Evolutionary conservation across 1,140 invertebrate species (phyloP).

Genomic region (Hetaerina americana): DNA sequence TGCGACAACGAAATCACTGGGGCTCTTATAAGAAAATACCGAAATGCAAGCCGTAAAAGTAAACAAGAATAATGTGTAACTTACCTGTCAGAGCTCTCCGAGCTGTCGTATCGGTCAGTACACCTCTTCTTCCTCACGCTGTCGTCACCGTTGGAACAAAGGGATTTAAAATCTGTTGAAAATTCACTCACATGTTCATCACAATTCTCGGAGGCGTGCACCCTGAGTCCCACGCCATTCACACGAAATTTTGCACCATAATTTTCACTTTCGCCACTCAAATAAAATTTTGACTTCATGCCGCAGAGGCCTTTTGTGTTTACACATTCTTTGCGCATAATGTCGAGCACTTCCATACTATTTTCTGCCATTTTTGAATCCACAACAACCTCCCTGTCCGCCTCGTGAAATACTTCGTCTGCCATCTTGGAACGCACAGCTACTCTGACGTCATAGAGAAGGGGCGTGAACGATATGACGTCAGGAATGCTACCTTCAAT

Average conservation of each 20-base stretch:
- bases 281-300: not conserved
- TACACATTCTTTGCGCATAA: not conserved
- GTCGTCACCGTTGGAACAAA: conserved; percentile 9
- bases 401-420: not conserved
- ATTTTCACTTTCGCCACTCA: not conserved
- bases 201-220: not conserved
- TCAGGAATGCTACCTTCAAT: not conserved
- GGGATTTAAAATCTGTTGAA: not conserved
- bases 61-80: too few species aligned
- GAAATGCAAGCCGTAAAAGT: too few species aligned
- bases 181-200: not conserved
- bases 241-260: not conserved
- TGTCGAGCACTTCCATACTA: not conserved
- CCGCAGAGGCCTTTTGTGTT: not conserved
- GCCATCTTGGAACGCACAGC: not conserved
- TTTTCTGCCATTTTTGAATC: not conserved
- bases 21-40: not conserved
- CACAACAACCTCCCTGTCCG: not conserved
- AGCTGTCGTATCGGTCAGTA: conserved; percentile 75
- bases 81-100: conserved; percentile 80
- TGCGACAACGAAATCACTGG: not conserved
- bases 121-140: conserved; percentile 64
- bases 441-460: not conserved
- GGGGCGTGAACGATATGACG: not conserved
- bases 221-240: not conserved